These are phyloP conservation scores for Bombus polaris DNA, from an alignment of 1,140 invertebrate species.

Conservation along the genomic window DNA sequence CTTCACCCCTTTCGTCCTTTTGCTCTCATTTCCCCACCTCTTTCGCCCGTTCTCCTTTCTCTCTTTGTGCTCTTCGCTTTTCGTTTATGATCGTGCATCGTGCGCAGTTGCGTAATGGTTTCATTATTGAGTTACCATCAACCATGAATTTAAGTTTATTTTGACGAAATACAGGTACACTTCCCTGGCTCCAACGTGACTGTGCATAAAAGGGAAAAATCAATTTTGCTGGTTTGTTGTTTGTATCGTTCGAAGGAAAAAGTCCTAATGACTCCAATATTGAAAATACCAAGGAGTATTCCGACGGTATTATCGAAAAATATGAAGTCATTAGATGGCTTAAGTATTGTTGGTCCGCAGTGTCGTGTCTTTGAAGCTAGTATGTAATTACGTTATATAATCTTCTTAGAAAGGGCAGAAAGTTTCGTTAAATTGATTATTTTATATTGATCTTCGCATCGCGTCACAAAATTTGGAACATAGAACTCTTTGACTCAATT, in stretches of 20 bases:
- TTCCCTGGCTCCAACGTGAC: neutral
- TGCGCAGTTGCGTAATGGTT: conserved; percentile 66
- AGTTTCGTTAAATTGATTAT: neutral
- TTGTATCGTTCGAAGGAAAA: no score
- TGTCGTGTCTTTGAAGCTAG: no score
- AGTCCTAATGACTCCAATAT: no score
- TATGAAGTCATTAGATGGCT: neutral
- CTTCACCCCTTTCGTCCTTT: conserved; percentile 36
- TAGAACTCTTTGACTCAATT: neutral
- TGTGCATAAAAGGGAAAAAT: conserved; percentile 11
- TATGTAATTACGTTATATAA: neutral
- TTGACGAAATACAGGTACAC: conserved; percentile 64
- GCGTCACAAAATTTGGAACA: neutral
- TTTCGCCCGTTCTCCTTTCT: conserved; percentile 24
- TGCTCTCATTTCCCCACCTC: conserved; percentile 3
- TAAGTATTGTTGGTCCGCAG: no score
- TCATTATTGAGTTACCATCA: conserved; percentile 70
- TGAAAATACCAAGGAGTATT: neutral
- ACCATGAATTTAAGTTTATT: conserved; percentile 71
- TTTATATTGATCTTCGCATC: neutral
- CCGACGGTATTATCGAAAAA: neutral
- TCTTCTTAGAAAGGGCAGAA: no score
- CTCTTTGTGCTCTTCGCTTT: conserved; percentile 53
- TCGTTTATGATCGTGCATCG: conserved; percentile 59
- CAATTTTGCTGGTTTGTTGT: no score